Conservation (phyloP, 2,797 vertebrate genomes). For the Oryzias dopingdopingensis region DNA sequence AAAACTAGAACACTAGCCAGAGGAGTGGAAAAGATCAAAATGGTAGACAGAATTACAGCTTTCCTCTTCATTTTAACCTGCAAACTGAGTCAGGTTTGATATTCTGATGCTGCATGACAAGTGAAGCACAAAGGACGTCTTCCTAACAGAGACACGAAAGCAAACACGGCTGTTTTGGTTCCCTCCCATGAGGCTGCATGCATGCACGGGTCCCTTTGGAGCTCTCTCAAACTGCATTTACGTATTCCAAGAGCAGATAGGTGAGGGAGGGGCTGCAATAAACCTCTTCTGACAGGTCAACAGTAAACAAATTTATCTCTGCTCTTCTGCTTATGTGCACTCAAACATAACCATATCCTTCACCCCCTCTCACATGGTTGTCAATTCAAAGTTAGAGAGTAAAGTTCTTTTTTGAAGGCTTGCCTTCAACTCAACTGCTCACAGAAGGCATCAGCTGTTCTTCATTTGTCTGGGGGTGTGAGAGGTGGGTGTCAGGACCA, state of each 20-base stretch:
- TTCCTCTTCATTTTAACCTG: conserved; percentile 3
- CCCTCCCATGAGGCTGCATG: conserved; percentile 19
- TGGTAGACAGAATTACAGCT: conserved; percentile 44
- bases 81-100: conserved; percentile 54
- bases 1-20: conserved; percentile 41
- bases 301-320: conserved; percentile 55
- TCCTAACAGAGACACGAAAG: conserved; percentile 38
- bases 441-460: conserved; percentile 5
- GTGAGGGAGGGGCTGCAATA: conserved; percentile 8
- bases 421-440: conserved; percentile 27
- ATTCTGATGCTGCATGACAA: conserved; percentile 50
- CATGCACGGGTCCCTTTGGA: conserved; percentile 1
- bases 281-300: conserved; percentile 36
- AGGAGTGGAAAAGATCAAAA: conserved; percentile 52
- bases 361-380: conserved; percentile 22
- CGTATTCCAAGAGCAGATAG: conserved; percentile 18
- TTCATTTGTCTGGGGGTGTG: conserved; percentile 12
- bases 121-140: conserved; percentile 49
- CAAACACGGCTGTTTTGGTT: conserved; percentile 47
- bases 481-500: conserved; percentile 23
- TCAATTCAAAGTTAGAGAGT: conserved; percentile 42
- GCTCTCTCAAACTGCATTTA: conserved; percentile 27
- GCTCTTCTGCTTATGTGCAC: conserved; percentile 17
- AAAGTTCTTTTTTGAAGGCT: conserved; percentile 16
- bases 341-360: conserved; percentile 25